Percentiles rank a stretch among this genome's conserved stretches.
phyloP scores from a whole-genome alignment of 2,797 vertebrate species.

The Diplodus puntazzo region DNA sequence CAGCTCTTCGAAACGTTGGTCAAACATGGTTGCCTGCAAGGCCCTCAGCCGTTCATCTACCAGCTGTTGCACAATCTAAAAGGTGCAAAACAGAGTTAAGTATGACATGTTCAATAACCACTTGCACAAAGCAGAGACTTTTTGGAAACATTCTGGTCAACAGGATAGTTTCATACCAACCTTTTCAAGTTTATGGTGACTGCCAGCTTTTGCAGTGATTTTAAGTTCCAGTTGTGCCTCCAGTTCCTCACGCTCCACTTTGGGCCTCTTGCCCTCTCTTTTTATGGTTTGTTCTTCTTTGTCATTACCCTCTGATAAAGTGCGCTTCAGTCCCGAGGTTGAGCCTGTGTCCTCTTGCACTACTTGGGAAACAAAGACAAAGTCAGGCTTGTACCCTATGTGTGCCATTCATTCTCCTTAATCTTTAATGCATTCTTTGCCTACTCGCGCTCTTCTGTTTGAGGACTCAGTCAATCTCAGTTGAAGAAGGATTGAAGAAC shows the following conservation, averaged over 20 bases:
- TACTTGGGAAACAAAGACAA: slow-evolving; percentile 28
- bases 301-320: slow-evolving; percentile 78
- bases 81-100: neutral
- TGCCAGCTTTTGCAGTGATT: slow-evolving; percentile 90
- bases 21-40: slow-evolving; percentile 91
- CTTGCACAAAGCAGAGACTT: neutral
- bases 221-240: slow-evolving; percentile 97
- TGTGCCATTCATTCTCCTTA: neutral
- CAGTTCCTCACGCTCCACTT: slow-evolving; percentile 88
- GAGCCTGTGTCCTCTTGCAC: slow-evolving; percentile 67
- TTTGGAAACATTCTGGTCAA: neutral
- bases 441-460: neutral
- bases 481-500: neutral
- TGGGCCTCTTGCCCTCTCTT: slow-evolving; percentile 83
- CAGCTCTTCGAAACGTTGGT: slow-evolving; percentile 91
- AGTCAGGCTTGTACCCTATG: neutral
- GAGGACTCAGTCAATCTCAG: neutral
- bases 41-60: slow-evolving; percentile 91
- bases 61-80: slow-evolving; percentile 92
- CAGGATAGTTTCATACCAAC: slow-evolving; percentile 65
- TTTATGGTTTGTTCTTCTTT: slow-evolving; percentile 67
- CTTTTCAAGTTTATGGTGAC: slow-evolving; percentile 92
- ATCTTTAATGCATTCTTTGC: neutral
- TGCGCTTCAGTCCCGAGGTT: slow-evolving; percentile 81
- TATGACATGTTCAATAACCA: neutral